Base-by-base conservation (phyloP, 1,140 invertebrate genomes). In the Drosophila busckii region DNA sequence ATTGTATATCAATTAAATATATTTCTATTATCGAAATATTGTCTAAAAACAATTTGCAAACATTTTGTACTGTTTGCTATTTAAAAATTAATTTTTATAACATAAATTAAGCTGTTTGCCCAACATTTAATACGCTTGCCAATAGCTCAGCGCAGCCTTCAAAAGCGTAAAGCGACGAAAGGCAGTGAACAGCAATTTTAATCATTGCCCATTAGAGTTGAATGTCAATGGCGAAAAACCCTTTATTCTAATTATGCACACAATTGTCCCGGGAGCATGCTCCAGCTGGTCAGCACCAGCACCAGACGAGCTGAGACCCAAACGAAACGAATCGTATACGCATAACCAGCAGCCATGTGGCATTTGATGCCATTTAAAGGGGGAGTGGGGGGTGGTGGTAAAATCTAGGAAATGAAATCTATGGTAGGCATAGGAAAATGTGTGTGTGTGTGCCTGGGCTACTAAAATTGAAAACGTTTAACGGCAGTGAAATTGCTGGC, bases 181-280 rank as follows among this genome's bases (percentile, higher is more conserved):
- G n/a, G n/a, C n/a, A n/a, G n/a, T n/a, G n/a, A n/a, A n/a, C n/a
- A n/a, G n/a, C n/a, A 67, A 69, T 59, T 69, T 75, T 75, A 75
- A 75, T 76, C 70, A 76, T 60, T 56, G 41, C n/a, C 40, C 75
- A 80, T 68, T 69, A 82, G 46, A 32, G 32, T n/a, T 29, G 50
- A 73, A 68, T 80, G 73, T 73, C 58, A 61, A 73, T 68, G 35
- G 42, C 34, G 15, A n/a, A 9, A 29, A 80, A 71, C 73, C 75
- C 68, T 82, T 80, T 59, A 60, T 64, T 73, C 75, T 82, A 80
- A 80, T 80, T 80, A 82, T 73, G 64, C 69, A 82, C 58, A 64
- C 75, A 80, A 82, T 80, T 67, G 73, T 80, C 68, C 75, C 75
- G 75, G 32, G 73, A 80, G 68, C 58, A 50, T 29, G 31, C 42